phyloP scores from a whole-genome alignment of 2,888 invertebrate genomes.

The Brachylomia viminalis region DNA sequence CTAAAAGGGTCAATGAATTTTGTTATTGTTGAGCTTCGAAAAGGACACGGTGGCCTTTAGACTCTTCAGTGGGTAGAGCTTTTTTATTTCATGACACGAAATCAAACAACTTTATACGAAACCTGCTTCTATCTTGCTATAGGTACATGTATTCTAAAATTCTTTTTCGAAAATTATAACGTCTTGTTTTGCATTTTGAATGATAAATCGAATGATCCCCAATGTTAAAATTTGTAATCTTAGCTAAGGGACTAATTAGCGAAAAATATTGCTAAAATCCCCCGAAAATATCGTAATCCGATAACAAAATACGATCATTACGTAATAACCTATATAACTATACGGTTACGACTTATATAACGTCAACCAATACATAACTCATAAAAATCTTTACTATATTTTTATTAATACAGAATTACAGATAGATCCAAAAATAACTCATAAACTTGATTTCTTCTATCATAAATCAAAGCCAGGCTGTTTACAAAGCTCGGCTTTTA shows the following conservation, averaged over 20 bases:
- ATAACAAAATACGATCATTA: constrained; percentile 12
- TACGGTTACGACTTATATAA: constrained; percentile 25
- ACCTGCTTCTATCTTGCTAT: neutral
- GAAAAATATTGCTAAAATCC: neutral
- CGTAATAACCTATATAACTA: constrained; percentile 21
- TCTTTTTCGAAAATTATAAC: neutral
- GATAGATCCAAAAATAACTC: constrained; percentile 56
- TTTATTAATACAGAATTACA: constrained; percentile 57
- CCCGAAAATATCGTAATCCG: neutral
- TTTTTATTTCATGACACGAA: neutral
- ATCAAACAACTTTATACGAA: neutral
- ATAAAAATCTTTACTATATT: constrained; percentile 46
- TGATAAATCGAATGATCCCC: neutral
- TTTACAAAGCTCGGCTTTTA: constrained; percentile 63
- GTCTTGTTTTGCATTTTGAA: neutral
- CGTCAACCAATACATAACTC: constrained; percentile 38
- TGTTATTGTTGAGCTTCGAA: constrained; percentile 23
- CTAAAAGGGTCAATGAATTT: constrained; percentile 55
- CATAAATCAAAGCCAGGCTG: constrained; percentile 64
- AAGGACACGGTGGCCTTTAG: neutral
- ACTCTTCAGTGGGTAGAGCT: neutral
- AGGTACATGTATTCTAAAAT: neutral
- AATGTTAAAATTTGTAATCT: neutral
- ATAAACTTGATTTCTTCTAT: constrained; percentile 56
- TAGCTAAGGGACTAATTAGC: neutral